A percentile compares a stretch with the other conserved stretches of the same genome.
These are phyloP conservation scores for Agelaius phoeniceus DNA, from an alignment of 2,113 vertebrate genomes.

Conservation along the genomic window DNA sequence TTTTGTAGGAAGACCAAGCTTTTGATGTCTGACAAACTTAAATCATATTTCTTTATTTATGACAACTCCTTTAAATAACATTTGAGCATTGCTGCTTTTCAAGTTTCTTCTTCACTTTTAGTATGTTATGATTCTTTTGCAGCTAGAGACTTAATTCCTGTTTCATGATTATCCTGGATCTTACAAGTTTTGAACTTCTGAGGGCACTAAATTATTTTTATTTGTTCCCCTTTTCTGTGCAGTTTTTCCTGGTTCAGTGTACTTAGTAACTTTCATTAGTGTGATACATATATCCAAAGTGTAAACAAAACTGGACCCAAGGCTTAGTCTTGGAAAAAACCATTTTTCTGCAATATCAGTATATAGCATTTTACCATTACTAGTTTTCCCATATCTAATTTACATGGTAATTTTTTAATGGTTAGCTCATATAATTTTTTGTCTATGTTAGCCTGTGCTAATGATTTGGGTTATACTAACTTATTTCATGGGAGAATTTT, in stretches of 20 bases:
- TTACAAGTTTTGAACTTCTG: background rate
- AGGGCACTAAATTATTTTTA: background rate
- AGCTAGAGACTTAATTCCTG: background rate
- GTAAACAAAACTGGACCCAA: background rate
- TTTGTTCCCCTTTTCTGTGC: background rate
- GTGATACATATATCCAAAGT: background rate
- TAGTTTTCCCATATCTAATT: background rate
- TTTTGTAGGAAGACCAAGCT: background rate
- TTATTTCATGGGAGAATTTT: slow-evolving; percentile 44
- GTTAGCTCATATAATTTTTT: slow-evolving; percentile 48
- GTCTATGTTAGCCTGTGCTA: background rate
- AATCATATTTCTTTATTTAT: background rate
- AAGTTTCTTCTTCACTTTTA: background rate
- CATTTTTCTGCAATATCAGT: background rate
- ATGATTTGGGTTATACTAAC: slow-evolving; percentile 35
- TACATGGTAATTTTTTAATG: slow-evolving; percentile 15
- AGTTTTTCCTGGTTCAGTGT: background rate
- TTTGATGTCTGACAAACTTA: background rate
- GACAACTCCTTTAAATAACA: background rate
- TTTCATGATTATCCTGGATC: background rate
- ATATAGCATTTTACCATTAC: background rate
- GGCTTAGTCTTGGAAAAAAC: background rate
- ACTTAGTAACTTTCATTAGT: background rate
- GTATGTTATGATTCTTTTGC: background rate
- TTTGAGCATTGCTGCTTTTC: background rate